A percentile compares a stretch with the other conserved stretches of the same genome.
Evolutionary conservation across 1,140 invertebrate species (phyloP).

Genomic region (Euura lappo): DNA sequence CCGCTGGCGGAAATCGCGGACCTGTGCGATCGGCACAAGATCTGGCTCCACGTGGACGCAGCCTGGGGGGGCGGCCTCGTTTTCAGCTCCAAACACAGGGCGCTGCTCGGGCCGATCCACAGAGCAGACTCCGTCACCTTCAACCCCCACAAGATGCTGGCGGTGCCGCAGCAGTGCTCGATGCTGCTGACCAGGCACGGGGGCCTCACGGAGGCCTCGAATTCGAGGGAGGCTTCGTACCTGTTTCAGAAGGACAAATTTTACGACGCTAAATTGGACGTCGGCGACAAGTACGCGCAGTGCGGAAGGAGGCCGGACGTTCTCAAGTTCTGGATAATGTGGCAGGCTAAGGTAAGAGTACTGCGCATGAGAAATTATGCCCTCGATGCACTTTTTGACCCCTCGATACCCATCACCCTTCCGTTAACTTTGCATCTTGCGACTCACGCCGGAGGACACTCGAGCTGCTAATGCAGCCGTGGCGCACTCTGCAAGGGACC

Average conservation of each 20-base stretch:
- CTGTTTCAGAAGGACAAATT: slow-evolving; percentile 73
- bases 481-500: slow-evolving; percentile 32
- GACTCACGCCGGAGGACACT: slow-evolving; percentile 29
- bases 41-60: slow-evolving; percentile 77
- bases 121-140: slow-evolving; percentile 71
- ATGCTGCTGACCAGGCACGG: slow-evolving; percentile 60
- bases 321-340: slow-evolving; percentile 76
- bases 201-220: slow-evolving; percentile 59
- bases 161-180: slow-evolving; percentile 71
- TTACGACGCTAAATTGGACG: slow-evolving; percentile 69
- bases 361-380: slow-evolving; percentile 29
- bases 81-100: slow-evolving; percentile 64
- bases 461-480: slow-evolving; percentile 38
- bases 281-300: slow-evolving; percentile 72
- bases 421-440: slow-evolving; percentile 42
- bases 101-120: slow-evolving; percentile 64
- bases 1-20: slow-evolving; percentile 67
- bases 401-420: slow-evolving; percentile 31
- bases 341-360: slow-evolving; percentile 63
- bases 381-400: slow-evolving; percentile 51
- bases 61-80: slow-evolving; percentile 75
- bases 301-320: slow-evolving; percentile 73
- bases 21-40: slow-evolving; percentile 65
- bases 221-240: slow-evolving; percentile 65
- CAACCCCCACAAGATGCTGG: slow-evolving; percentile 75